These are phyloP conservation scores for Cataglyphis hispanica DNA, from an alignment of 1,140 invertebrate genomes.

Conservation along the genomic window DNA sequence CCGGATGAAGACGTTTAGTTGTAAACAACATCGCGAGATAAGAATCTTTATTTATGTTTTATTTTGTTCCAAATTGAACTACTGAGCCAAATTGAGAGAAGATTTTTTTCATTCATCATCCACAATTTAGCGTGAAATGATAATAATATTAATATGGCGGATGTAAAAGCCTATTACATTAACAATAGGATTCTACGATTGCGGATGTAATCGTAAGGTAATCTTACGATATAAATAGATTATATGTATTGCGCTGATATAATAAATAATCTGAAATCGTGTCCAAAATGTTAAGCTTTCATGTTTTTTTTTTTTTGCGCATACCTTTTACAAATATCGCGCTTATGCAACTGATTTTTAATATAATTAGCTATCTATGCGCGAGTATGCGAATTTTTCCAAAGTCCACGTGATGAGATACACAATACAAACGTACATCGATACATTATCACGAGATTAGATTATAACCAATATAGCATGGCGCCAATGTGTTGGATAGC, in stretches of 20 bases:
- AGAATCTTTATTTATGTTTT: conserved; percentile 33
- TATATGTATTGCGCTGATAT: conserved; percentile 24
- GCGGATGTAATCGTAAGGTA: neutral
- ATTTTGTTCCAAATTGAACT: conserved; percentile 10
- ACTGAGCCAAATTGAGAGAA: neutral
- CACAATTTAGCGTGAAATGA: neutral
- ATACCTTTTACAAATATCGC: conserved; percentile 27
- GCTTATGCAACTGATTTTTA: conserved; percentile 11
- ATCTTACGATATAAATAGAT: neutral
- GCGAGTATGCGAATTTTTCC: conserved; percentile 9
- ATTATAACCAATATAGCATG: conserved; percentile 79
- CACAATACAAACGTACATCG: conserved; percentile 8
- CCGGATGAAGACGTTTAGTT: conserved; percentile 14
- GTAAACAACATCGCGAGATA: conserved; percentile 20
- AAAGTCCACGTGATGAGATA: conserved; percentile 37
- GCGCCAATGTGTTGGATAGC: conserved; percentile 74
- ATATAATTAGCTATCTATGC: conserved; percentile 35
- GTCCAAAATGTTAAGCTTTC: conserved; percentile 9
- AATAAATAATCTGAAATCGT: conserved; percentile 14
- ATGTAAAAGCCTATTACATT: too few relatives aligned
- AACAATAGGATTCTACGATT: neutral
- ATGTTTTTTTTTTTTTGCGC: neutral
- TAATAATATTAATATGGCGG: conserved; percentile 11
- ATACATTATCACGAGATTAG: conserved; percentile 80
- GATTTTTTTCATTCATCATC: neutral